Evolutionary conservation across 2,888 invertebrate species (phyloP).

Genomic region (Eupithecia insigniata): DNA sequence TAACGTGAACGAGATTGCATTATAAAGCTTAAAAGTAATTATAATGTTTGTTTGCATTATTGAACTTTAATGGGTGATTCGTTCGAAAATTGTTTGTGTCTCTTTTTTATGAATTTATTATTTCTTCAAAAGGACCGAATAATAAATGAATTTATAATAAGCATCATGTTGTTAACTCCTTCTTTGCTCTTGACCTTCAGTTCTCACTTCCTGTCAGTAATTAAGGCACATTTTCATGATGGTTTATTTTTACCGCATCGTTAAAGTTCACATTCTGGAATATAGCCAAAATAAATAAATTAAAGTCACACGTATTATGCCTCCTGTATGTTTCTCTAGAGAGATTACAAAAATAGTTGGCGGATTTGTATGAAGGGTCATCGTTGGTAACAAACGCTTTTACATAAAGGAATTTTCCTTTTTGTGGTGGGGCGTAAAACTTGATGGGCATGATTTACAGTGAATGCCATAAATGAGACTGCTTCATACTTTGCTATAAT

Average conservation of each 20-base stretch:
- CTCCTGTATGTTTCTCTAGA: not conserved
- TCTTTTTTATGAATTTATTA: not conserved
- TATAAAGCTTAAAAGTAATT: constrained; percentile 54
- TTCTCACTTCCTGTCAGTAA: constrained; percentile 24
- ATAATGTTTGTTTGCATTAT: constrained; percentile 15
- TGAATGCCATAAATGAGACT: not conserved
- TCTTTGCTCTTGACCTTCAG: constrained; percentile 21
- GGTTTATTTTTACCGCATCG: constrained; percentile 22
- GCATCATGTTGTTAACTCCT: not conserved
- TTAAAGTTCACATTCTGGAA: constrained; percentile 16
- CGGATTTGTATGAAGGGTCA: constrained; percentile 10
- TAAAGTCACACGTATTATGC: constrained; percentile 4
- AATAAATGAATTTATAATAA: not conserved
- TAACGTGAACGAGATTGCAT: constrained; percentile 47
- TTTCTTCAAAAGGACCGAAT: not conserved
- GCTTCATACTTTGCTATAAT: not conserved
- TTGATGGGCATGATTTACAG: not conserved
- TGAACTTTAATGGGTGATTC: not conserved
- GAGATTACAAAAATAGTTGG: constrained; percentile 16
- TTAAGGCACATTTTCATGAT: constrained; percentile 23
- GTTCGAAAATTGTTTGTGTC: not conserved
- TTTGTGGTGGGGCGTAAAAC: not conserved
- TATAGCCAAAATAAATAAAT: constrained; percentile 10
- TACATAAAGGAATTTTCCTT: constrained; percentile 5
- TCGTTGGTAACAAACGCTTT: constrained; percentile 6